A percentile compares a stretch with the other conserved stretches of the same genome.
Evolutionary conservation across 2,888 invertebrate genomes (phyloP).

Genomic region (Melitaea athalia): DNA sequence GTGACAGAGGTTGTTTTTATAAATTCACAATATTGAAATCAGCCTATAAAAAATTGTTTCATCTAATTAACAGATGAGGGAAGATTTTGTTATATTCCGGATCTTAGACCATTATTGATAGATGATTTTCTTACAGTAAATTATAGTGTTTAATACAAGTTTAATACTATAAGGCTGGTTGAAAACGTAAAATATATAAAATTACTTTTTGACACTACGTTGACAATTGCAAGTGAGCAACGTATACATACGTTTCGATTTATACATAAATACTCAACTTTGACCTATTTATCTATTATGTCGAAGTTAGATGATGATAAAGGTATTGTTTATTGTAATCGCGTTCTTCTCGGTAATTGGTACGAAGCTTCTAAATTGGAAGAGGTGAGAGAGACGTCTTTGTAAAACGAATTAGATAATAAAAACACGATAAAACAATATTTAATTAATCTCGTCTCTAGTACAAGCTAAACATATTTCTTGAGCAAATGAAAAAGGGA

Average conservation of each 20-base stretch:
- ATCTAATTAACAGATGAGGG: too few species aligned
- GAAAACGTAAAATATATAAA: too few species aligned
- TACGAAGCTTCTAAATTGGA: slow-evolving; percentile 71
- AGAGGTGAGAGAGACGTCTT: slow-evolving; percentile 54
- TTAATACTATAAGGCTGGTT: too few species aligned
- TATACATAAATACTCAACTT: neutral
- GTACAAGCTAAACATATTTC: slow-evolving; percentile 68
- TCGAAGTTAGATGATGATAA: slow-evolving; percentile 61
- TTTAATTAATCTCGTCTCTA: slow-evolving; percentile 39
- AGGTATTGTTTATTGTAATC: slow-evolving; percentile 67
- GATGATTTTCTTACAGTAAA: too few species aligned
- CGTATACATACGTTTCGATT: neutral
- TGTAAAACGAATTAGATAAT: slow-evolving; percentile 6
- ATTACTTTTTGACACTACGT: neutral
- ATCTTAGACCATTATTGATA: too few species aligned
- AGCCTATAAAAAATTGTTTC: too few species aligned
- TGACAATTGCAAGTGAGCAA: neutral
- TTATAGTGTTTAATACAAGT: too few species aligned
- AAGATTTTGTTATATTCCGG: too few species aligned
- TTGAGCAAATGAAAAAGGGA: slow-evolving; percentile 73
- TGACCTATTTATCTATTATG: slow-evolving; percentile 39
- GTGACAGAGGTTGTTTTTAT: too few species aligned
- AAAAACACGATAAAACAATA: neutral
- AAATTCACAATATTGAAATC: too few species aligned
- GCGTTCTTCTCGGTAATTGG: slow-evolving; percentile 74